Percentiles rank a stretch among this genome's conserved stretches.
These are phyloP conservation scores for Stenopsyche tienmushanensis DNA, from an alignment of 1,140 invertebrate genomes.

Conservation along the genomic window DNA sequence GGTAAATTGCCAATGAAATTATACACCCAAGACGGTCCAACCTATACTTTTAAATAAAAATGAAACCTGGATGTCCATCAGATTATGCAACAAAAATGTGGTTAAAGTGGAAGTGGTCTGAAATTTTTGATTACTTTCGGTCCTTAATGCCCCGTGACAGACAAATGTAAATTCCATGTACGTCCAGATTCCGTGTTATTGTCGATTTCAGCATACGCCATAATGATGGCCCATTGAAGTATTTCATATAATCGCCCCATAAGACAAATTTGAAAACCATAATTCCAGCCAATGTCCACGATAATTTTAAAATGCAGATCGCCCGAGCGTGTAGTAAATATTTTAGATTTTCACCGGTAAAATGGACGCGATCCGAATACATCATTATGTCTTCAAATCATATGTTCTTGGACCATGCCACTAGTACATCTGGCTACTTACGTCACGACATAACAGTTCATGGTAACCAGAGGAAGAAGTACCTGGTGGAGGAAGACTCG, in stretches of 20 bases:
- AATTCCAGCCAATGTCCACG: not conserved
- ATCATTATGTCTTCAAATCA: not conserved
- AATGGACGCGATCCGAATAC: not conserved
- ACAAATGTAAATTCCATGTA: not conserved
- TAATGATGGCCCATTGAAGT: not conserved
- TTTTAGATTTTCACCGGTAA: not conserved
- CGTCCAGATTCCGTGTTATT: not conserved
- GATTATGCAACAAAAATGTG: too few species aligned
- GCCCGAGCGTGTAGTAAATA: not conserved
- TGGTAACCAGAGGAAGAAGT: not conserved
- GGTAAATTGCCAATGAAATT: too few species aligned
- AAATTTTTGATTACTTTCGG: too few species aligned
- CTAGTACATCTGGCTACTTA: not conserved
- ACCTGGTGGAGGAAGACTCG: not conserved
- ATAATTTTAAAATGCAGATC: not conserved
- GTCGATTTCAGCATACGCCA: not conserved
- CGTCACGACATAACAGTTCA: slow-evolving; percentile 26
- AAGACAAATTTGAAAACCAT: not conserved
- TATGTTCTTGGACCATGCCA: not conserved
- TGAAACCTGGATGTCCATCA: too few species aligned
- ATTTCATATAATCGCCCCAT: not conserved
- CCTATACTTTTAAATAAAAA: too few species aligned
- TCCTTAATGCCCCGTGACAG: too few species aligned
- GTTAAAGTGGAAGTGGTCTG: too few species aligned
- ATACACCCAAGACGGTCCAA: too few species aligned